phyloP scores from a whole-genome alignment of 2,113 vertebrate species.

The Probosciger aterrimus region DNA sequence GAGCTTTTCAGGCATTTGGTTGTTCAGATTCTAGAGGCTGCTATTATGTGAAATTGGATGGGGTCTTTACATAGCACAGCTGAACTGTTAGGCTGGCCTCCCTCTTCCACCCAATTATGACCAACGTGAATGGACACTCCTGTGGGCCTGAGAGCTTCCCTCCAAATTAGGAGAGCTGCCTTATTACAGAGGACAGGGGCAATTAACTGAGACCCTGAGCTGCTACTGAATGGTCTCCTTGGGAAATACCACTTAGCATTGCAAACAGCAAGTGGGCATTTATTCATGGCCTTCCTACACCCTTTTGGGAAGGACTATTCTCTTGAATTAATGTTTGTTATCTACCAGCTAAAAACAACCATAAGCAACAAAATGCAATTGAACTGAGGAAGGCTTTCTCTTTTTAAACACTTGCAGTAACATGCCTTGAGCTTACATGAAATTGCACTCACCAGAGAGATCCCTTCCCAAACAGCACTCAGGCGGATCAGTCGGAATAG shows the following conservation, averaged over 20 bases:
- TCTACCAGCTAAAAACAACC: neutral
- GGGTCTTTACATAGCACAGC: conserved; percentile 4
- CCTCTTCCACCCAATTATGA: neutral
- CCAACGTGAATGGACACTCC: neutral
- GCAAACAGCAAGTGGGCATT: neutral
- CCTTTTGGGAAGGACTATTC: neutral
- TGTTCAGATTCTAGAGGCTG: conserved; percentile 16
- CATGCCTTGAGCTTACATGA: neutral
- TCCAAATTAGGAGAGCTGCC: neutral
- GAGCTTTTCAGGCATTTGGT: neutral
- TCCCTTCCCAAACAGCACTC: neutral
- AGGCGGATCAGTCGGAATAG: neutral
- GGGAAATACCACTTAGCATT: neutral
- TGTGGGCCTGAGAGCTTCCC: neutral
- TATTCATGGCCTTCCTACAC: neutral
- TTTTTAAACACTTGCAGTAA: neutral
- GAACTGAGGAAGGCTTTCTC: neutral
- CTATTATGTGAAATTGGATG: conserved; percentile 45
- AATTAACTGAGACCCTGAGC: neutral
- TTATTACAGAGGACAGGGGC: neutral
- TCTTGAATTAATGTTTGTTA: neutral
- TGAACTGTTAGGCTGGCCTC: neutral
- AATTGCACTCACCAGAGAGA: neutral
- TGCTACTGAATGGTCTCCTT: neutral
- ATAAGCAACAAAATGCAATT: neutral